A percentile compares a stretch with the other conserved stretches of the same genome.
Evolutionary conservation across 2,888 invertebrate species (phyloP).

Genomic region (Carcina quercana): DNA sequence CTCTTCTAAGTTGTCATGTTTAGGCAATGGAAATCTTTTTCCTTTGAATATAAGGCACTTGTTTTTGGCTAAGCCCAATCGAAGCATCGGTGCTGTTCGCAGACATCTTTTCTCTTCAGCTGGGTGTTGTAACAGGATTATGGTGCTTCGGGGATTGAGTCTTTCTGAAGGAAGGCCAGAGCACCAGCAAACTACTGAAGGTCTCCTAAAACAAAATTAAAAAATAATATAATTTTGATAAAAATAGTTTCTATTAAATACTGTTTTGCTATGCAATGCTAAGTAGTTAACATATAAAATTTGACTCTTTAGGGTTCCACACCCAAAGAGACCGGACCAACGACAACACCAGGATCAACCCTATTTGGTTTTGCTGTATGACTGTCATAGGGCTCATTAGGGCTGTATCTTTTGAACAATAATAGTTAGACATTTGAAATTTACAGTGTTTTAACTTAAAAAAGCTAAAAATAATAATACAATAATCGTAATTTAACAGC

Average conservation of each 20-base stretch:
- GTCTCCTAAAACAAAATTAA: constrained; percentile 82
- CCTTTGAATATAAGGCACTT: constrained; percentile 88
- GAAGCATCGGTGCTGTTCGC: constrained; percentile 92
- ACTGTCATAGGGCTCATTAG: too few relatives aligned
- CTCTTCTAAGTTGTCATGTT: constrained; percentile 77
- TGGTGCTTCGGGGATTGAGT: constrained; percentile 78
- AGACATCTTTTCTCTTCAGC: constrained; percentile 93
- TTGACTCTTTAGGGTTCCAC: neutral
- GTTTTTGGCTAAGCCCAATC: constrained; percentile 80
- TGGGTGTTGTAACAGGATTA: constrained; percentile 93
- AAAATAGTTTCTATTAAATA: too few relatives aligned
- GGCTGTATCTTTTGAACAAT: too few relatives aligned
- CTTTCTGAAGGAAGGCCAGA: constrained; percentile 83
- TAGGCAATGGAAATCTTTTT: constrained; percentile 85
- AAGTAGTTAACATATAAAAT: too few relatives aligned
- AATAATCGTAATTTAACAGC: too few relatives aligned
- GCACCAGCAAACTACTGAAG: constrained; percentile 93
- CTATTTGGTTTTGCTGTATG: too few relatives aligned
- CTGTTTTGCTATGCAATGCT: too few relatives aligned
- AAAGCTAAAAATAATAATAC: too few relatives aligned
- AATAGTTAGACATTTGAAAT: too few relatives aligned
- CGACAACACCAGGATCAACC: too few relatives aligned
- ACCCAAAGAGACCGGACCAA: too few relatives aligned
- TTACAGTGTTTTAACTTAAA: too few relatives aligned
- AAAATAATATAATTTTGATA: constrained; percentile 3